phyloP scores from a whole-genome alignment of 2,888 invertebrate species.

The Cantharis flavilabris region DNA sequence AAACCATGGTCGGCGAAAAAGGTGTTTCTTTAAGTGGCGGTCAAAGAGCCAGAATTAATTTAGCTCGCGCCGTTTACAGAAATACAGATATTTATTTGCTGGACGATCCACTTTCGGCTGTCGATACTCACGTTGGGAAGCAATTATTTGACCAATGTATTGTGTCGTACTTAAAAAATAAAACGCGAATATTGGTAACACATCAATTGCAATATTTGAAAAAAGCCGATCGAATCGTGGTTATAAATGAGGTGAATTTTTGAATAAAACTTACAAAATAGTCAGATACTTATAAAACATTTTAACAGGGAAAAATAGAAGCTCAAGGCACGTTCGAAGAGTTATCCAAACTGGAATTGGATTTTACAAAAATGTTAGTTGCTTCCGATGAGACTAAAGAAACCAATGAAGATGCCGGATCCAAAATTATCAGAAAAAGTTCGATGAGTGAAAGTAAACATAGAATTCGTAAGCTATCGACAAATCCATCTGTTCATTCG shows the following conservation, averaged over 20 bases:
- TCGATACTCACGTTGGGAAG: constrained; percentile 76
- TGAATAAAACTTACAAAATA: neutral
- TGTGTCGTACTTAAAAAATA: constrained; percentile 58
- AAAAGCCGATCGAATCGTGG: constrained; percentile 59
- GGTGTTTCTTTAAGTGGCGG: constrained; percentile 81
- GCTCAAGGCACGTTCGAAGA: constrained; percentile 65
- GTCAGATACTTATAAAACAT: neutral
- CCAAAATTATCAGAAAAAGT: neutral
- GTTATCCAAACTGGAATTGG: constrained; percentile 61
- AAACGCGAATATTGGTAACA: constrained; percentile 69
- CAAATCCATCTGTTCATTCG: neutral
- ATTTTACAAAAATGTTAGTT: constrained; percentile 60
- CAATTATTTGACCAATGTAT: constrained; percentile 79
- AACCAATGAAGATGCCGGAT: neutral
- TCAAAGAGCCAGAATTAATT: constrained; percentile 78
- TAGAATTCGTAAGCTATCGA: neutral
- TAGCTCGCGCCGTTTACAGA: constrained; percentile 78
- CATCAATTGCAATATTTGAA: constrained; percentile 72
- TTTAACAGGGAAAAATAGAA: constrained; percentile 59
- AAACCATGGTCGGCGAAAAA: constrained; percentile 67
- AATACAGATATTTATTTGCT: constrained; percentile 76
- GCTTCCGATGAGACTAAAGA: constrained; percentile 38
- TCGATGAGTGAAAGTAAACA: neutral
- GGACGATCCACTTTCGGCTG: constrained; percentile 81
- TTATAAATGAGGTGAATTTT: constrained; percentile 56